Conservation (phyloP, 2,888 invertebrate species). For the Dorcus hopei region DNA sequence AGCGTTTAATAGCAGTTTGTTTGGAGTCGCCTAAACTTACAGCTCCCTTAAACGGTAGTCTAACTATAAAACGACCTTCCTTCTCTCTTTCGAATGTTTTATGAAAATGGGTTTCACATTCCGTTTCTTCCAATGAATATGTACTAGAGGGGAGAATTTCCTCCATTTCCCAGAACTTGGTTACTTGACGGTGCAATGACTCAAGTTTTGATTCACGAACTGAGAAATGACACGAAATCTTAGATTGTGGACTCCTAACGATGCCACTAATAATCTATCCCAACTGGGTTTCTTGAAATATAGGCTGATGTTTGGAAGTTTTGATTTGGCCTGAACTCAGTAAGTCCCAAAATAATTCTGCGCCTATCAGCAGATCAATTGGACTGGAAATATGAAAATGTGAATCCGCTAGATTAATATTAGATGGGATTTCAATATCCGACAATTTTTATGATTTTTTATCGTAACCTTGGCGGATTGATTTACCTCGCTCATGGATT, state of each 20-base stretch:
- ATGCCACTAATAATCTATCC: slow-evolving; percentile 21
- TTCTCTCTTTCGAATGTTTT: not conserved
- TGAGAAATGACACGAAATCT: too few relatives aligned
- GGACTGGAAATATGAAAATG: slow-evolving; percentile 11
- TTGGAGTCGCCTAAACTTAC: not conserved
- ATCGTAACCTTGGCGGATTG: not conserved
- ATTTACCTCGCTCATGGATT: not conserved
- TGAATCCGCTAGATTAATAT: slow-evolving; percentile 18
- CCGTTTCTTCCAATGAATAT: not conserved
- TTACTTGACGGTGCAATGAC: not conserved
- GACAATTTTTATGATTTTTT: not conserved
- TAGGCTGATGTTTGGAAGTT: not conserved
- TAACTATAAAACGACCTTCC: not conserved
- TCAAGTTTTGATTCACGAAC: not conserved
- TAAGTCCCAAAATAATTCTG: not conserved
- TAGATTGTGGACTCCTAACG: not conserved
- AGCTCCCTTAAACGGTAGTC: not conserved
- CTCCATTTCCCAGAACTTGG: not conserved
- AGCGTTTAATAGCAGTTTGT: not conserved
- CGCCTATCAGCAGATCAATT: slow-evolving; percentile 19
- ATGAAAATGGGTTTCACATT: not conserved
- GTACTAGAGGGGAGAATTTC: not conserved
- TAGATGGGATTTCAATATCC: slow-evolving; percentile 1
- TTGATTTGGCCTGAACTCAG: slow-evolving; percentile 9
- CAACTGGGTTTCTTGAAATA: slow-evolving; percentile 15